These are phyloP conservation scores for Harlomillsia oculata DNA, from an alignment of 1,140 invertebrate species.

Conservation along the genomic window DNA sequence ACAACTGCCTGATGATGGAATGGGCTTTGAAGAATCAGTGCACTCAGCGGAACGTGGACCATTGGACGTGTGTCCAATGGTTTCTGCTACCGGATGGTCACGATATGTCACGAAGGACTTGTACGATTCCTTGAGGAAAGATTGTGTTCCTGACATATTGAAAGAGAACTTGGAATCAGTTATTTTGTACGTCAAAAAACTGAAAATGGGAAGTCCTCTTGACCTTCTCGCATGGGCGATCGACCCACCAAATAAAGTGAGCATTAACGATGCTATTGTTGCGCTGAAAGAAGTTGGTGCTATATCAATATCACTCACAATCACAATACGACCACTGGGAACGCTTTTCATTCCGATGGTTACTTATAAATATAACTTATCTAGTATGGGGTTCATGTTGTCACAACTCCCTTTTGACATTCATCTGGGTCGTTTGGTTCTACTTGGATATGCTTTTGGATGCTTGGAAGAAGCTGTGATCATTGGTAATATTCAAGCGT, in stretches of 20 bases:
- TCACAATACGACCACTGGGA: too few relatives aligned
- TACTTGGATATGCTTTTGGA: conserved; percentile 78
- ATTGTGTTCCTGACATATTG: conserved; percentile 63
- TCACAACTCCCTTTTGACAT: conserved; percentile 72
- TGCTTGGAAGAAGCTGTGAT: conserved; percentile 73
- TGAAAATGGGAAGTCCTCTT: conserved; percentile 75
- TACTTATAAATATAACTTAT: too few relatives aligned
- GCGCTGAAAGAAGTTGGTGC: conserved; percentile 82
- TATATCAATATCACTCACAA: too few relatives aligned
- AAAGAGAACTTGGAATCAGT: conserved; percentile 70
- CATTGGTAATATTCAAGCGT: too few relatives aligned
- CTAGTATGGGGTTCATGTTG: conserved; percentile 76
- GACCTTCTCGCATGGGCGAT: conserved; percentile 71
- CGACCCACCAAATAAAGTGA: conserved; percentile 72
- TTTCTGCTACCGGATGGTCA: conserved; percentile 74
- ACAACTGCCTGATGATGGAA: conserved; percentile 42
- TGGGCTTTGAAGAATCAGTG: conserved; percentile 88
- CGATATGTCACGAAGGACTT: too few relatives aligned
- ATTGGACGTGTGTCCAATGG: conserved; percentile 74
- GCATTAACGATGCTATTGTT: conserved; percentile 70
- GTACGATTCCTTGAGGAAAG: too few relatives aligned
- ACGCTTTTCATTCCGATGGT: too few relatives aligned
- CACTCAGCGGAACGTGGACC: conserved; percentile 76
- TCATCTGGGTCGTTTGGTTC: conserved; percentile 68
- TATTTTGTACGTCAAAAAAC: conserved; percentile 70